Evolutionary conservation across 2,888 invertebrate species (phyloP).

Genomic region (Dasypogon diadema): DNA sequence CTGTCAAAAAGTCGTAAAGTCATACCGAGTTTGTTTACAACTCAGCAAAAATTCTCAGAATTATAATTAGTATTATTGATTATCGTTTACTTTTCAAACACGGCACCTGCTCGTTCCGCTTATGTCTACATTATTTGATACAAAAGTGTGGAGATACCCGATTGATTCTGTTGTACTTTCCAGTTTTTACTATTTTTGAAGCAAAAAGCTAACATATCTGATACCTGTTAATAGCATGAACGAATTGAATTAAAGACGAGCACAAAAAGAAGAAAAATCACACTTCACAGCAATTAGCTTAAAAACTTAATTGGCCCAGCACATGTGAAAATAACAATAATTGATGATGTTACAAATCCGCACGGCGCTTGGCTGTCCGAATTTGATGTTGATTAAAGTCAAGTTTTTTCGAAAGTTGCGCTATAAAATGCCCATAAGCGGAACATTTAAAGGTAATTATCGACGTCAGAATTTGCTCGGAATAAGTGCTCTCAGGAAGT

Average conservation of each 20-base stretch:
- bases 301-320: constrained; percentile 19
- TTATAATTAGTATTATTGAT: too few relatives aligned
- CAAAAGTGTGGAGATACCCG: too few relatives aligned
- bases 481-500: background rate
- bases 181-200: background rate
- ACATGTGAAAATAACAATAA: background rate
- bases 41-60: too few relatives aligned
- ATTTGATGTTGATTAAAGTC: background rate
- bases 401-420: background rate
- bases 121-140: too few relatives aligned
- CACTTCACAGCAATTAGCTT: background rate
- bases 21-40: too few relatives aligned
- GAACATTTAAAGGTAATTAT: constrained; percentile 8
- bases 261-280: background rate
- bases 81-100: too few relatives aligned
- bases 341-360: background rate
- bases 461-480: constrained; percentile 7
- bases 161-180: background rate
- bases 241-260: background rate
- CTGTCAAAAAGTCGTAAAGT: too few relatives aligned
- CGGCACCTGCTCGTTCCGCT: too few relatives aligned
- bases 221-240: background rate
- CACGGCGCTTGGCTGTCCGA: background rate
- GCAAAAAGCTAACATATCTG: background rate
- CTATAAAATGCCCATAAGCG: constrained; percentile 3